Base-by-base conservation (phyloP, 2,888 invertebrate genomes). In the Empis stercorea region DNA sequence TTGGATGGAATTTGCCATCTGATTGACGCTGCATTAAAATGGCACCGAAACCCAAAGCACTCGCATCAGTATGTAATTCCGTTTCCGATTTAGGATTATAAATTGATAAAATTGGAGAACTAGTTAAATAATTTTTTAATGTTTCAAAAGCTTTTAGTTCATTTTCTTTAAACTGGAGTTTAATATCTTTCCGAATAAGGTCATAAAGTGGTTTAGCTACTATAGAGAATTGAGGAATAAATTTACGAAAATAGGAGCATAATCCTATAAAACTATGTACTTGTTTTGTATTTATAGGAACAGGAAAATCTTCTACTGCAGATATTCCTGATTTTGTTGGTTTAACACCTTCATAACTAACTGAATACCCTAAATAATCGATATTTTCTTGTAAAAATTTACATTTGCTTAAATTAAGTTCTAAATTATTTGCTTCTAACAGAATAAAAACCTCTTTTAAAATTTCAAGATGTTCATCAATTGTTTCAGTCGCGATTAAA, bases 191-290 rank as follows among this genome's bases (percentile, higher is more conserved):
- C 39, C 47, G 50, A 1, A 52, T 27, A 6, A 64, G 30, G 23
- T 61, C 56, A 48, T 62, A 55, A 3, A 63, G 43, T 1, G 62
- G 61, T 46, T 59, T 58, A 7, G 61, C 60, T 6, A 51, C 44
- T 27, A 15, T 41, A 20, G 48, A 47, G 50, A 57, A 50, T 45
- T 56, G 52, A 16, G 56, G 56, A 27, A 63, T 56, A 51, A 58
- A 60, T 48, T 53, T 57, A 16, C 56, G 51, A 23, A 54, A 50
- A 41, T 53, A 52, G 1, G 47, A 47, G 6, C 36, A 41, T 45
- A 51, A 40, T n/a, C 51, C 47, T n/a, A 48, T 45, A 42, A 47
- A 54, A 4, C 44, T 46, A 44, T 47, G 56, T 10, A 61, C 20
- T n/a, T 53, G 48, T 43, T 56, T 54, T 7, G 30, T 14, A 49